Evolutionary conservation across 2,113 vertebrate genomes (phyloP).

Genomic region (Lepisosteus osseus): DNA sequence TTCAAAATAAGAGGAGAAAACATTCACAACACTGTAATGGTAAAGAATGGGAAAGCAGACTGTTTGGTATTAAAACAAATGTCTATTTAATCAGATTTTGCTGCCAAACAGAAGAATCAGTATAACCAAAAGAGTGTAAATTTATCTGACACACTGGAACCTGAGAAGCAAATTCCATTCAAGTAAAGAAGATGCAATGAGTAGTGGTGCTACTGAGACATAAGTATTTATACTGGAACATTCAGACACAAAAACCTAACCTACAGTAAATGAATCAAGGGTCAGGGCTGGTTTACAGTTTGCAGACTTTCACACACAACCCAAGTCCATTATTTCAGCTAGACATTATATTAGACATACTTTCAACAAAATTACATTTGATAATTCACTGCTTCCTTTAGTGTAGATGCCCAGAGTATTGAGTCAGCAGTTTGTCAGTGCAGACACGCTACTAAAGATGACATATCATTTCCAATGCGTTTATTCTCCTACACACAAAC

Average conservation of each 20-base stretch:
- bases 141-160: slow-evolving; percentile 8
- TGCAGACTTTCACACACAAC: background rate
- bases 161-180: slow-evolving; percentile 5
- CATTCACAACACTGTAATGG: no score
- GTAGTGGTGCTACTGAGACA: background rate
- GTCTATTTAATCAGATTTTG: background rate
- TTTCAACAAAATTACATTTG: slow-evolving; percentile 3
- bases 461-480: slow-evolving; percentile 13
- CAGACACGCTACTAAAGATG: background rate
- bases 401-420: slow-evolving; percentile 14
- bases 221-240: background rate
- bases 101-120: background rate
- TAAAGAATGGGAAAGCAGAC: no score
- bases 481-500: slow-evolving; percentile 28
- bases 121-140: background rate
- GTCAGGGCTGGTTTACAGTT: background rate
- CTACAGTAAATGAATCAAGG: background rate
- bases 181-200: background rate
- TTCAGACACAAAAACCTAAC: no score
- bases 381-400: slow-evolving; percentile 22
- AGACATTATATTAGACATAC: background rate
- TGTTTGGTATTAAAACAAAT: no score
- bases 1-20: no score
- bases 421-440: slow-evolving; percentile 16
- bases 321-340: background rate